Evolutionary conservation across 2,113 vertebrate species (phyloP).

Genomic region (Craseonycteris thonglongyai): DNA sequence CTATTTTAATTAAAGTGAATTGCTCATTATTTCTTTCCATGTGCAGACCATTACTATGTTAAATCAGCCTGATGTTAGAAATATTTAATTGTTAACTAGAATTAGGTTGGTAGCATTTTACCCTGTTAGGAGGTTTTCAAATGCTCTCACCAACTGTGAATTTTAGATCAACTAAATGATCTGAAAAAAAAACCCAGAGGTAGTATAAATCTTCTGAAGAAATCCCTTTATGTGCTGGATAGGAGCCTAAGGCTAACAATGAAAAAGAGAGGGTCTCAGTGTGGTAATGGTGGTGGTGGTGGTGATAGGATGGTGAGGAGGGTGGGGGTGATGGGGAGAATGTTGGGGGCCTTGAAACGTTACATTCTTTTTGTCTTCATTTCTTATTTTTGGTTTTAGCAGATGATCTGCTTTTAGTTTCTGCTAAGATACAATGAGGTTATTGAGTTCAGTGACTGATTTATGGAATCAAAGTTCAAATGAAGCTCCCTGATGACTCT

Average conservation of each 20-base stretch:
- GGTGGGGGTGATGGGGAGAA: background rate
- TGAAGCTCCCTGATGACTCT: background rate
- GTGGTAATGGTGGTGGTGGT: accelerated
- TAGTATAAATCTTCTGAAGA: background rate
- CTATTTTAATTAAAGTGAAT: conserved; percentile 40
- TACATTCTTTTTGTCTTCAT: background rate
- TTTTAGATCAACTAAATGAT: conserved; percentile 9
- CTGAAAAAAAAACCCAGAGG: background rate
- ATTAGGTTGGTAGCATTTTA: conserved; percentile 1
- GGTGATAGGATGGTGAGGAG: too few species aligned
- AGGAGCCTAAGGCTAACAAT: background rate
- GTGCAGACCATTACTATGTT: background rate
- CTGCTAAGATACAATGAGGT: background rate
- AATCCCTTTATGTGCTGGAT: background rate
- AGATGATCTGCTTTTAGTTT: conserved; percentile 7
- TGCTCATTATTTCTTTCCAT: conserved; percentile 37
- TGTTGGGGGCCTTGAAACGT: background rate
- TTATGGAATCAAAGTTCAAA: conserved; percentile 37
- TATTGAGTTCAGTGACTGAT: conserved; percentile 36
- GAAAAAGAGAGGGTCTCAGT: background rate
- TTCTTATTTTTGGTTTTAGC: conserved; percentile 24
- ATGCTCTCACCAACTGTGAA: background rate
- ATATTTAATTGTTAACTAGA: conserved; percentile 35
- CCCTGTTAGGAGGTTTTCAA: background rate
- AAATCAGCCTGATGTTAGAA: conserved; percentile 14